Conservation (phyloP, 2,888 invertebrate species). For the Trachelus stipa region DNA sequence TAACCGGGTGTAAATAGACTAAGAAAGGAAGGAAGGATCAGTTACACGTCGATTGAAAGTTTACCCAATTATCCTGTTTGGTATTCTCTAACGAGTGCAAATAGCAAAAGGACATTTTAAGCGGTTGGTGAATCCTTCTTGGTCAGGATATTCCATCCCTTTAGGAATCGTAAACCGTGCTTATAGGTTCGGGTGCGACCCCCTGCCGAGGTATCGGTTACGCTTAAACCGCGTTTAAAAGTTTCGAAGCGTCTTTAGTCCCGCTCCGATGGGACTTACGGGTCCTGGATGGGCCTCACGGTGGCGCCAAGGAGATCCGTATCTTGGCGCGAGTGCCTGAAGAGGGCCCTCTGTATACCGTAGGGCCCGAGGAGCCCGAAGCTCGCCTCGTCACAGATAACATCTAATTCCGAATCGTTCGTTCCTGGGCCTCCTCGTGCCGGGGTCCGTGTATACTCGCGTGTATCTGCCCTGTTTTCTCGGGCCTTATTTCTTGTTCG, state of each 20-base stretch:
- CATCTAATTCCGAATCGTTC: slow-evolving; percentile 64
- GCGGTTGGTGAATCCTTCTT: not conserved
- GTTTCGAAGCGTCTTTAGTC: slow-evolving; percentile 35
- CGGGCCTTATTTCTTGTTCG: slow-evolving; percentile 12
- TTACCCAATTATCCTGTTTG: not conserved
- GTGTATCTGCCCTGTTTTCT: slow-evolving; percentile 32
- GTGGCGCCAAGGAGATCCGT: slow-evolving; percentile 66
- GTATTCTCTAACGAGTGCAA: not conserved
- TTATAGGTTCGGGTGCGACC: slow-evolving; percentile 28
- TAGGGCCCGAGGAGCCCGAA: slow-evolving; percentile 25
- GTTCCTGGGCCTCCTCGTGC: slow-evolving; percentile 50
- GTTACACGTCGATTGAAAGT: not conserved
- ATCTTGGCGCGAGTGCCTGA: slow-evolving; percentile 59
- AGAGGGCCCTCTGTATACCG: slow-evolving; percentile 37
- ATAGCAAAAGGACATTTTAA: not conserved
- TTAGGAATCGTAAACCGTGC: not conserved
- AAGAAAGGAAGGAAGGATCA: not conserved
- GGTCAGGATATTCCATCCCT: not conserved
- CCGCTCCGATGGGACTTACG: slow-evolving; percentile 37
- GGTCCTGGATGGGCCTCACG: slow-evolving; percentile 48
- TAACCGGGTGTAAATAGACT: not conserved
- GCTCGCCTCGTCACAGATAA: slow-evolving; percentile 62
- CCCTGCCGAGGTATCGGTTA: slow-evolving; percentile 64
- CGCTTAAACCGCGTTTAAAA: slow-evolving; percentile 64
- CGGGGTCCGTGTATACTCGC: slow-evolving; percentile 17